Percentiles rank a stretch among this genome's conserved stretches.
Evolutionary conservation across 2,113 vertebrate species (phyloP).

Genomic region (Pollimyrus isidori): DNA sequence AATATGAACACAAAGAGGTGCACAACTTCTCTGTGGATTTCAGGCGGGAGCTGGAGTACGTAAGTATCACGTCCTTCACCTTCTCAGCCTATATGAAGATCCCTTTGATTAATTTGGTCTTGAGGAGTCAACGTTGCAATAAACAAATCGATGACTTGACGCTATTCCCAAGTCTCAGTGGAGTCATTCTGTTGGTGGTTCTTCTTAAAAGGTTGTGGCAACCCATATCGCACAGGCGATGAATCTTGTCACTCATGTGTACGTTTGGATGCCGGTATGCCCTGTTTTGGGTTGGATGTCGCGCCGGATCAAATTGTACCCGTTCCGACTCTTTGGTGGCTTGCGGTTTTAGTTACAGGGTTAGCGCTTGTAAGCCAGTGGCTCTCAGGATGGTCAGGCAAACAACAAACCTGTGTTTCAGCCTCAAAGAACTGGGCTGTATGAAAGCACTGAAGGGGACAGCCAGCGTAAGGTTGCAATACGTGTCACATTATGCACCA

Average conservation of each 20-base stretch:
- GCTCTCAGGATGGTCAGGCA: neutral
- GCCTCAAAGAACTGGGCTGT: neutral
- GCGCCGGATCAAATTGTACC: neutral
- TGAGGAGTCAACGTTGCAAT: neutral
- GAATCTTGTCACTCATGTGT: neutral
- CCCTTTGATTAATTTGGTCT: neutral
- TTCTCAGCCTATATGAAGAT: neutral
- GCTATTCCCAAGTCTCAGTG: neutral
- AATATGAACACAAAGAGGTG: constrained; percentile 67
- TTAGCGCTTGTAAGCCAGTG: neutral
- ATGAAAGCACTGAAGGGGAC: neutral
- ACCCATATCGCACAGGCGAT: neutral
- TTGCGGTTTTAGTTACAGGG: neutral
- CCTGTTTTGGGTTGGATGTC: neutral
- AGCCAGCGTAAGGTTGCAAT: neutral
- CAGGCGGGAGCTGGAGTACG: constrained; percentile 80
- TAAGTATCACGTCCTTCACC: constrained; percentile 56
- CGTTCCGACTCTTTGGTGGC: neutral
- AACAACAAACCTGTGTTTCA: neutral
- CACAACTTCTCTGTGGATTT: constrained; percentile 82
- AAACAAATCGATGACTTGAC: neutral
- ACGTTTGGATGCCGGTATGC: neutral
- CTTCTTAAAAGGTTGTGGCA: neutral
- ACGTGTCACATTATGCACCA: neutral
- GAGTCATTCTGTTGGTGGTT: too few relatives aligned